Percentiles rank a stretch among this genome's conserved stretches.
phyloP scores from a whole-genome alignment of 2,113 vertebrate species.

The Lipophrys pholis region DNA sequence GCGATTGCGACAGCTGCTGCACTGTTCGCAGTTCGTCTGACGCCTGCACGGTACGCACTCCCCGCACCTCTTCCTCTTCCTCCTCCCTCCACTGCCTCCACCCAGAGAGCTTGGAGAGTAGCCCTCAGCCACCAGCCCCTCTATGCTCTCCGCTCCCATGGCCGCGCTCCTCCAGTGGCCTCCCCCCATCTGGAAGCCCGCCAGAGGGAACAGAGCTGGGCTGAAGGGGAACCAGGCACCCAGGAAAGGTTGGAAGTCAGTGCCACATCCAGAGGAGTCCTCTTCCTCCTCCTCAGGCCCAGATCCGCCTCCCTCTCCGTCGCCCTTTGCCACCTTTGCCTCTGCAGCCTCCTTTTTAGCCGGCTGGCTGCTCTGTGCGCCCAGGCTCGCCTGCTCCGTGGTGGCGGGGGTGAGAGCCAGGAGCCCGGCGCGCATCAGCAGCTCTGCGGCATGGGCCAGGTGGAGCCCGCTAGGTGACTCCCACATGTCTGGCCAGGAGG shows the following conservation, averaged over 20 bases:
- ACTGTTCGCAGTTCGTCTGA: slow-evolving; percentile 99
- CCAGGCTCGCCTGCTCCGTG: slow-evolving; percentile 72
- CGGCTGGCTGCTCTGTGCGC: slow-evolving; percentile 68
- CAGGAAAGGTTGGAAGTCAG: slow-evolving; percentile 94
- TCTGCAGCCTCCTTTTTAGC: slow-evolving; percentile 62
- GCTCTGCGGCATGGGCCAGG: slow-evolving; percentile 95
- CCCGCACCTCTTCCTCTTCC: slow-evolving; percentile 98
- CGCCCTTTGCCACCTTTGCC: slow-evolving; percentile 83
- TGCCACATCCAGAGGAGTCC: slow-evolving; percentile 91
- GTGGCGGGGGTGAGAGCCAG: slow-evolving; percentile 80
- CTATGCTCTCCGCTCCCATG: slow-evolving; percentile 88
- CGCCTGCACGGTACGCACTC: slow-evolving; percentile 96
- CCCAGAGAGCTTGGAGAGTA: slow-evolving; percentile 85
- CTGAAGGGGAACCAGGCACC: slow-evolving; percentile 94
- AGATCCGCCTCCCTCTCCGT: slow-evolving; percentile 87
- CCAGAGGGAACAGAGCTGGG: slow-evolving; percentile 96
- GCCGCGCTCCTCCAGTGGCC: slow-evolving; percentile 82
- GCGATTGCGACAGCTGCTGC: slow-evolving; percentile 99
- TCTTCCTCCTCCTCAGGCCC: slow-evolving; percentile 85
- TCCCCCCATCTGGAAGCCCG: slow-evolving; percentile 92
- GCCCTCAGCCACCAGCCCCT: slow-evolving; percentile 94
- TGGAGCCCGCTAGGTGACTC: slow-evolving; percentile 94
- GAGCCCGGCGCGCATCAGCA: slow-evolving; percentile 95
- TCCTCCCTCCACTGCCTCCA: slow-evolving; percentile 91
- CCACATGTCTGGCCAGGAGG: slow-evolving; percentile 90